Evolutionary conservation across 2,797 vertebrate genomes (phyloP).

Genomic region (Prunella strophiata): DNA sequence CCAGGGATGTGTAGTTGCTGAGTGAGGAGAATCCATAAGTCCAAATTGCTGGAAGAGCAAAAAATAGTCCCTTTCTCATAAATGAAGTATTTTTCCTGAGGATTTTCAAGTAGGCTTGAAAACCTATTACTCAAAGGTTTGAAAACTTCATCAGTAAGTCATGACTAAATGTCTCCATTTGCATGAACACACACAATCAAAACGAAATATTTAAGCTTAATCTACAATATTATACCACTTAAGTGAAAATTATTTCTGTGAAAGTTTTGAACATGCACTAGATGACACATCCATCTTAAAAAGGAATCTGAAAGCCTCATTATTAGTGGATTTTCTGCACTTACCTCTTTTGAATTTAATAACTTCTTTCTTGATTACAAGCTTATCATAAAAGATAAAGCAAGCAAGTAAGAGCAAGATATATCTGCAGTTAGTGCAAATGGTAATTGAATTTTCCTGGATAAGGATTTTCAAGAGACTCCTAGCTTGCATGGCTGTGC

Average conservation of each 20-base stretch:
- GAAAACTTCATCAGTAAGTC: constrained; percentile 33
- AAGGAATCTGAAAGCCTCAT: background rate
- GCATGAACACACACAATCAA: constrained; percentile 11
- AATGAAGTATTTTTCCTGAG: background rate
- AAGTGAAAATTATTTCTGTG: background rate
- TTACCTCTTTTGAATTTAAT: constrained; percentile 1
- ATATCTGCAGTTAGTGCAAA: background rate
- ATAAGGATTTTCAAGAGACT: background rate
- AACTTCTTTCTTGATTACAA: constrained; percentile 25
- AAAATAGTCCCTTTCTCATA: background rate
- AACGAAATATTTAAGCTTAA: background rate
- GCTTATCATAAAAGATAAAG: constrained; percentile 17
- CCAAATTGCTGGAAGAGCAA: background rate
- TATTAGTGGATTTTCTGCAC: background rate
- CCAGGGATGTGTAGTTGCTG: background rate
- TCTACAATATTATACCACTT: background rate
- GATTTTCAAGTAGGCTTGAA: constrained; percentile 2
- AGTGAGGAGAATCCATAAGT: background rate
- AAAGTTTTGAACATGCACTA: background rate
- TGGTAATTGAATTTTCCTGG: background rate
- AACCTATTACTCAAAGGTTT: background rate
- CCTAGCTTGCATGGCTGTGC: background rate
- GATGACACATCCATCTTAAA: background rate
- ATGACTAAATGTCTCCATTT: background rate
- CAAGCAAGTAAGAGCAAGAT: background rate